These are phyloP conservation scores for Cliona cf. orientalis DNA, from an alignment of 37 sponge, comb jelly and placozoan genomes.

Conservation along the genomic window DNA sequence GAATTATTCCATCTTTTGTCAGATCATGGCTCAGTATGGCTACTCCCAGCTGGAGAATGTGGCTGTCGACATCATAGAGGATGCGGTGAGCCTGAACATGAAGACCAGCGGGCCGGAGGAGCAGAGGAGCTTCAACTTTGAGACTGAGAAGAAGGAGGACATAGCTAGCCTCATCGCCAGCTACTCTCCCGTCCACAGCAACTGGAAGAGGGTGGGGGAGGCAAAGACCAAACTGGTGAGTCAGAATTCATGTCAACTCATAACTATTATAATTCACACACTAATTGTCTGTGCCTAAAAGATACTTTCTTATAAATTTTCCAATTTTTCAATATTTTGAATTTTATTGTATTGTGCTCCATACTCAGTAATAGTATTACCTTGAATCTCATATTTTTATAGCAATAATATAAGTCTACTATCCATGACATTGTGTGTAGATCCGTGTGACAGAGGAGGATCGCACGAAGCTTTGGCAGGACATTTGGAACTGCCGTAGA, in stretches of 20 bases:
- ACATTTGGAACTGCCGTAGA: constrained; percentile 70
- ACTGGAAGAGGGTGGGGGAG: constrained; percentile 91
- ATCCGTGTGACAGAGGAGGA: constrained; percentile 73
- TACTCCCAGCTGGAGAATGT: constrained; percentile 81
- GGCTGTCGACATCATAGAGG: constrained; percentile 81
- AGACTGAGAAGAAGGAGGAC: constrained; percentile 91
- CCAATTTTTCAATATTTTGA: too few species aligned
- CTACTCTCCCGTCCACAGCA: constrained; percentile 93
- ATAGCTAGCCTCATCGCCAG: constrained; percentile 93
- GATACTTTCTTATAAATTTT: too few species aligned
- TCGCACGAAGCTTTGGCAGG: constrained; percentile 72
- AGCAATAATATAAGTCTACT: too few species aligned
- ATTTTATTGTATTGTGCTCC: too few species aligned
- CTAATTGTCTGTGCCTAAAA: too few species aligned
- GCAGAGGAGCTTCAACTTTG: constrained; percentile 86
- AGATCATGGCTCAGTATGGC: constrained; percentile 85
- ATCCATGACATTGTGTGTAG: too few species aligned
- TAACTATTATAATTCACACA: too few species aligned
- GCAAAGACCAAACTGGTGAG: constrained; percentile 68
- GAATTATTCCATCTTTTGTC: constrained; percentile 6
- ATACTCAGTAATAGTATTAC: background rate
- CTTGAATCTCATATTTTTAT: too few species aligned
- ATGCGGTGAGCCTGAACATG: constrained; percentile 83
- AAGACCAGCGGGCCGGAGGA: constrained; percentile 65
- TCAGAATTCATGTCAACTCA: too few species aligned